Percentiles rank a stretch among this genome's conserved stretches.
These are phyloP conservation scores for Numida meleagris DNA, from an alignment of 2,113 vertebrate species.

Conservation along the genomic window DNA sequence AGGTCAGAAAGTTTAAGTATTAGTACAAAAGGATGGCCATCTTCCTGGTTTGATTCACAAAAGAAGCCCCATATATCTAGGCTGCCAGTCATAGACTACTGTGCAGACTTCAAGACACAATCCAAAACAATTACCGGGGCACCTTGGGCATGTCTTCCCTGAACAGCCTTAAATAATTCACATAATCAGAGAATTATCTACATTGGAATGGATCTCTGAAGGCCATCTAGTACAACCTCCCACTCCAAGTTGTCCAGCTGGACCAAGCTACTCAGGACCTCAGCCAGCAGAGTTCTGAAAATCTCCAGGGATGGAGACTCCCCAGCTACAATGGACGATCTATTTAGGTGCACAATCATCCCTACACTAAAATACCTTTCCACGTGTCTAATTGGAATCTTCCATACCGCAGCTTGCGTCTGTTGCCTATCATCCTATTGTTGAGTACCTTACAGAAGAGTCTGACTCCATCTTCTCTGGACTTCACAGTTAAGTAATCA, in stretches of 20 bases:
- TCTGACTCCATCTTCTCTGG: not conserved
- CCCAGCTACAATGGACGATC: not conserved
- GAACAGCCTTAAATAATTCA: not conserved
- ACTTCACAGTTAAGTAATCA: not conserved
- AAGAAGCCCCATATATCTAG: not conserved
- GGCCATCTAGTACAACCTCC: not conserved
- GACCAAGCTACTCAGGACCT: not conserved
- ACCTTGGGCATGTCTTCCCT: not conserved
- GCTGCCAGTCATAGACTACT: not conserved
- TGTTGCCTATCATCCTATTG: not conserved
- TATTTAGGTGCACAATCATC: not conserved
- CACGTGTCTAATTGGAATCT: not conserved
- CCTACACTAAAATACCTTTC: not conserved
- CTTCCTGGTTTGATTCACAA: not conserved
- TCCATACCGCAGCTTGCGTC: not conserved
- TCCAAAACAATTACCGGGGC: not conserved
- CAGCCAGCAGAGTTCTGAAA: not conserved
- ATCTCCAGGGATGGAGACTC: slow-evolving; percentile 3
- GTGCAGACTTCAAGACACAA: not conserved
- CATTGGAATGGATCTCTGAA: not conserved
- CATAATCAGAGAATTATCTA: not conserved
- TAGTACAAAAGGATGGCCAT: not conserved
- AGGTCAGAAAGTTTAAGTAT: not conserved
- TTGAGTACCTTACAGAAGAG: not conserved
- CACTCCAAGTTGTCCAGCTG: not conserved